Evolutionary conservation across 2,888 invertebrate genomes (phyloP).

Genomic region (Folsomia candida): DNA sequence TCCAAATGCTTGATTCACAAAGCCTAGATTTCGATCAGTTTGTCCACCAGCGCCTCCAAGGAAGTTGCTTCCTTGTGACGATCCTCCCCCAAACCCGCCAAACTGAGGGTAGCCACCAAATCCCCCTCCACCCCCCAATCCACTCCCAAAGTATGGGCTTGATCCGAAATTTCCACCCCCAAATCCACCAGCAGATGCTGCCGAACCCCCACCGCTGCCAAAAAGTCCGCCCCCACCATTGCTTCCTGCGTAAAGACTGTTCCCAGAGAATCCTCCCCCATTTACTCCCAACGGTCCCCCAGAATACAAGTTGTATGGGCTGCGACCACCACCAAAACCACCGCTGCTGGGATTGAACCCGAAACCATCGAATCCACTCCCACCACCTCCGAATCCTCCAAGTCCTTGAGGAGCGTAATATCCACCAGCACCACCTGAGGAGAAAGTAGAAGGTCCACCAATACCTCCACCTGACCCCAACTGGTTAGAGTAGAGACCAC

Average conservation of each 20-base stretch:
- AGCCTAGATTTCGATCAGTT: conserved; percentile 28
- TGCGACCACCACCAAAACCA: not conserved
- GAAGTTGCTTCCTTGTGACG: no score
- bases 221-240: not conserved
- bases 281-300: not conserved
- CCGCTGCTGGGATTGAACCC: not conserved
- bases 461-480: not conserved
- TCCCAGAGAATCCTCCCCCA: not conserved
- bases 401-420: no score
- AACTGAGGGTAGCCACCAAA: not conserved
- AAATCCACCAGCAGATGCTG: not conserved
- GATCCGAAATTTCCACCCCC: not conserved
- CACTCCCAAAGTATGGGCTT: not conserved
- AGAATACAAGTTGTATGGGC: no score
- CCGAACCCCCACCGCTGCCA: not conserved
- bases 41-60: no score
- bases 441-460: not conserved
- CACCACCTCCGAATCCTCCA: not conserved
- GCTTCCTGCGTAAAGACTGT: not conserved
- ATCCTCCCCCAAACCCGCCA: not conserved
- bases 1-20: conserved; percentile 38
- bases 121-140: not conserved
- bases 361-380: not conserved
- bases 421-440: not conserved
- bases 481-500: not conserved